Base-by-base conservation (phyloP, 1,140 invertebrate species). In the Parapsyche elsis region DNA sequence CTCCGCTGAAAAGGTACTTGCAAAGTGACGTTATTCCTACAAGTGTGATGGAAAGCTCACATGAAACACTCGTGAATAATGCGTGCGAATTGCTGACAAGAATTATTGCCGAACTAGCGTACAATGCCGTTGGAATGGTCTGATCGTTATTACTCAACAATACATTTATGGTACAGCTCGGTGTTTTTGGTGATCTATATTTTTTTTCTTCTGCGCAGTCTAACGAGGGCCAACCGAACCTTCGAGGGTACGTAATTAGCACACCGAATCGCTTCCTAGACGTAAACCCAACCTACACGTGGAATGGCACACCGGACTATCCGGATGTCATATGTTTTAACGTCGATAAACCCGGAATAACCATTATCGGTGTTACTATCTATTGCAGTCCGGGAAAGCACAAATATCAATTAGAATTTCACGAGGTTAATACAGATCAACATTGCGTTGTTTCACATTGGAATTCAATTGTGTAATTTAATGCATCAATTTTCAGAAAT, bases 221-320 rank as follows among this genome's bases (percentile, higher is more conserved):
- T 23, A 83, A 86, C 19, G 86, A 90, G 5, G 86, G 87, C 10
- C 71, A 85, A 67, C 87, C 86, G 7, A 84, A 87, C 0, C 87
- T 77, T 19, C 16, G 75, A 44, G 75, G 94, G 49, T 91, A 94
- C 53, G 89, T 97, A 81, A 93, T 97, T 64, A 92, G 94, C 49
- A 97, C 97, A 1, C 96, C 96, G 0, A 96, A 94, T 24, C 91
- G 98, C 19, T 99, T 99, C 86, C 95, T 95, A 7, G 92, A 96
- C 74, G 94, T 95, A 9, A 97, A 97, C 87, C 92, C 95, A 84
- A 94, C 93, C 46, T 92, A 95, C 49, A 95, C 95, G 0, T 99
- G 98, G 98, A 98, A 99, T 85, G 98, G 97, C 0, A 97, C 97
- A 1, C 98, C 97, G 87, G 98, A 97, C 44, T 97, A 96, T 23